A percentile compares a stretch with the other conserved stretches of the same genome.
Evolutionary conservation across 2,797 vertebrate genomes (phyloP).

Genomic region (Trematomus bernacchii): DNA sequence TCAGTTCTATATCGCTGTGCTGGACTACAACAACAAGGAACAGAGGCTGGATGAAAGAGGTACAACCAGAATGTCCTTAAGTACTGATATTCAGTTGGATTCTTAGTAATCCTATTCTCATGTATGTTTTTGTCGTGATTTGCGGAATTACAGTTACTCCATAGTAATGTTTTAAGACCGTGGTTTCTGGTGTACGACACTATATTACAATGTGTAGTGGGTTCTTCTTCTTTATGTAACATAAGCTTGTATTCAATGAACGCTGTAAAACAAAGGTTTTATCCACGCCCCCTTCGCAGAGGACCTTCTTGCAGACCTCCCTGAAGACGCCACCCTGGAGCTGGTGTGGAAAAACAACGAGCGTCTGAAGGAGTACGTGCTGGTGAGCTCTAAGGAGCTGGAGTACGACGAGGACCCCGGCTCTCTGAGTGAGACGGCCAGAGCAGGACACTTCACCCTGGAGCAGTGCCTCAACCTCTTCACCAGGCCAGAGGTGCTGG

Average conservation of each 20-base stretch:
- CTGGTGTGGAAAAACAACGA: slow-evolving; percentile 99
- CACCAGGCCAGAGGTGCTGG: slow-evolving; percentile 97
- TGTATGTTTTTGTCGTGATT: background rate
- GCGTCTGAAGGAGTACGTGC: slow-evolving; percentile 94
- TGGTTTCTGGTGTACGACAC: background rate
- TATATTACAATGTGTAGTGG: background rate
- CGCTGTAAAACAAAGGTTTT: background rate
- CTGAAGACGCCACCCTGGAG: slow-evolving; percentile 91
- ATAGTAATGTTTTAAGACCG: background rate
- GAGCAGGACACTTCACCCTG: slow-evolving; percentile 97
- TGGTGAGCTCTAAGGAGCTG: slow-evolving; percentile 97
- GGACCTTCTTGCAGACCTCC: slow-evolving; percentile 88
- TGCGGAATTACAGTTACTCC: background rate
- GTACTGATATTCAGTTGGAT: background rate
- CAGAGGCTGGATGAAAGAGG: slow-evolving; percentile 95
- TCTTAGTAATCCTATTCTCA: background rate
- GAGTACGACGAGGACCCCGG: slow-evolving; percentile 95
- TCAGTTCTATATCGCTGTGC: slow-evolving; percentile 93
- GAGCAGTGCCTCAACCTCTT: slow-evolving; percentile 99
- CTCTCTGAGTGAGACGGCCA: slow-evolving; percentile 93
- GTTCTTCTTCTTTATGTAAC: background rate
- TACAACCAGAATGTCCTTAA: slow-evolving; percentile 56
- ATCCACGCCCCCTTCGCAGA: slow-evolving; percentile 75
- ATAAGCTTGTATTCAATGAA: background rate
- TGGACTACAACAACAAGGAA: slow-evolving; percentile 91